These are phyloP conservation scores for Heliconius hermathena DNA, from an alignment of 1,140 invertebrate genomes.

Conservation along the genomic window DNA sequence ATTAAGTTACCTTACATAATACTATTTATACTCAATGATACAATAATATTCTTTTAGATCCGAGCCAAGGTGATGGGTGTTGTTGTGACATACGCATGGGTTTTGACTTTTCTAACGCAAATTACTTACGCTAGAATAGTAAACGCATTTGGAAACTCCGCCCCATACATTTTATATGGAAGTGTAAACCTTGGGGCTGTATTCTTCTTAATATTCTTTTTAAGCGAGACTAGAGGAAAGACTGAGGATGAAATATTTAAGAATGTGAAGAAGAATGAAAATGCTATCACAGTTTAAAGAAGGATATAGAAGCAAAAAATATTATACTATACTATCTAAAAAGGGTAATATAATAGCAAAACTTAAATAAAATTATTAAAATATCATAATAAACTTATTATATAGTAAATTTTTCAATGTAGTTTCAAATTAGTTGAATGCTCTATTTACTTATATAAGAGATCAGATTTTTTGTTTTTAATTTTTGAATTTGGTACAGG, in stretches of 20 bases:
- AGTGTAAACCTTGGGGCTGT: conserved; percentile 40
- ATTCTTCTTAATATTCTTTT: neutral
- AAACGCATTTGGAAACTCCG: conserved; percentile 44
- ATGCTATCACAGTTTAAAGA: neutral
- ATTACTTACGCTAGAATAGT: conserved; percentile 46
- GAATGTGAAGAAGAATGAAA: neutral
- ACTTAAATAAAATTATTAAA: no score
- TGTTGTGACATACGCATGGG: conserved; percentile 54
- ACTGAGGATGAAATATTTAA: conserved; percentile 10
- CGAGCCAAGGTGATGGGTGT: conserved; percentile 32
- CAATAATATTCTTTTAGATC: conserved; percentile 47
- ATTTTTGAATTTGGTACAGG: no score
- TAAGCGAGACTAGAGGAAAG: neutral
- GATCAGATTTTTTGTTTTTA: no score
- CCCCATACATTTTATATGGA: conserved; percentile 50
- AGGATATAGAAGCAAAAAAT: no score
- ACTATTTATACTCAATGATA: no score
- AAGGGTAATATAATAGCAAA: no score
- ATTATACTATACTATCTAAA: no score
- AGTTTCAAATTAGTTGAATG: no score
- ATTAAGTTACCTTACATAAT: no score
- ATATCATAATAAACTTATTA: no score
- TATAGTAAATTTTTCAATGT: no score
- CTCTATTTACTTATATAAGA: no score
- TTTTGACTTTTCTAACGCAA: conserved; percentile 48